Evolutionary conservation across 2,888 invertebrate species (phyloP), one percentile per base, ranked within the genome.

Genomic region (Sesia bembeciformis): DNA sequence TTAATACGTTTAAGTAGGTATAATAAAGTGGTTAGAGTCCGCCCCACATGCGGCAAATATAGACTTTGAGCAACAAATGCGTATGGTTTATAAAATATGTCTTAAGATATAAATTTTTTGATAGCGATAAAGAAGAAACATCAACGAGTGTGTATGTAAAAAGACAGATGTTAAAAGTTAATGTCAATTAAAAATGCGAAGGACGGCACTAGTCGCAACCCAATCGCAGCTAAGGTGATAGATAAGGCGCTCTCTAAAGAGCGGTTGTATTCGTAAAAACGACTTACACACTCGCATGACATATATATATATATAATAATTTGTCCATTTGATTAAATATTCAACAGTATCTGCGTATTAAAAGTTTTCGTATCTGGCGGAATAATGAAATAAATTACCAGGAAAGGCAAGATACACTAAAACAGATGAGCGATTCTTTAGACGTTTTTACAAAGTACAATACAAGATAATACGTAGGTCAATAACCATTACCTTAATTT

Each of bases 61-160:
- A 76, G 80, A 81, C 81, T 77, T 86, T 87, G 88, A 87, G 87
- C 88, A 87, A 85, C 74, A 77, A 68, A 79, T 76, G 74, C 73
- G 70, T 78, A 23, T 23, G 23, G 23, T 23, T 23, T 23, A 23
- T 23, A 23, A 23, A 23, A 23, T 23, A 23, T 23, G 1, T 23
- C 23, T 23, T 23, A 23, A n/a, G n/a, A n/a, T n/a, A n/a, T n/a
- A n/a, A n/a, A 2, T 23, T 23, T 23, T 23, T 23, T 23, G 23
- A 23, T 23, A 23, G 23, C 23, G 23, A 23, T 23, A 23, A 23
- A 23, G 84, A 76, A 78, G 64, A 77, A 66, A 76, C 65, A 76
- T 80, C 79, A 88, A 88, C 88, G 72, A 87, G 88, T 88, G 87
- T 79, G 76, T 63, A 68, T 63, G 65, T 59, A 63, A 62, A 60